phyloP scores from a whole-genome alignment of 2,113 vertebrate species.

The Phrynosoma platyrhinos region DNA sequence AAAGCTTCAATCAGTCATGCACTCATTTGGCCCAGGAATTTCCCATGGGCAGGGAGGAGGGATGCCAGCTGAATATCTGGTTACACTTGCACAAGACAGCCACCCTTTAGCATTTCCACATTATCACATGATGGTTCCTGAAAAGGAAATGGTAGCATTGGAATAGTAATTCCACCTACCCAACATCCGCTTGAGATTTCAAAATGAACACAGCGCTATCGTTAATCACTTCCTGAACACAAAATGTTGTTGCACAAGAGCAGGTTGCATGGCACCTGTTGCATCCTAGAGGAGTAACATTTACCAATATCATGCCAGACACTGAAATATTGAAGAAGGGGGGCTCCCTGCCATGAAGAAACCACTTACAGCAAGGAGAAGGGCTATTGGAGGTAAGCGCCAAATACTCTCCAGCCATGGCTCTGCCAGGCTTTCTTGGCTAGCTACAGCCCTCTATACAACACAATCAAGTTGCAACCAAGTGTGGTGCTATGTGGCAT shows the following conservation, averaged over 20 bases:
- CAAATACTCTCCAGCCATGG: not conserved
- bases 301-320: not conserved
- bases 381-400: not conserved
- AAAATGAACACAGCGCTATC: not conserved
- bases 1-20: not conserved
- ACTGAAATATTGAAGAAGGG: not conserved
- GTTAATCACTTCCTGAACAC: slow-evolving; percentile 30
- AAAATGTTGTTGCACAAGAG: not conserved
- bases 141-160: slow-evolving; percentile 20
- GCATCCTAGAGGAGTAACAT: not conserved
- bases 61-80: not conserved
- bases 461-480: too few relatives aligned
- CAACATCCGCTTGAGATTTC: slow-evolving; percentile 14
- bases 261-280: not conserved
- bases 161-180: slow-evolving; percentile 9
- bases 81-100: not conserved
- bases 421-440: too few relatives aligned
- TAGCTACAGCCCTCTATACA: not conserved
- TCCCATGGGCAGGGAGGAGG: not conserved
- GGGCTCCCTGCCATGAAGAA: not conserved
- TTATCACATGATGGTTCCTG: not conserved
- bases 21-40: not conserved
- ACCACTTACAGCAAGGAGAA: not conserved
- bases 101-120: not conserved
- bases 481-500: not conserved